A percentile compares a stretch with the other conserved stretches of the same genome.
phyloP scores from a whole-genome alignment of 2,888 invertebrate species.

The Sylvicola cinctus region DNA sequence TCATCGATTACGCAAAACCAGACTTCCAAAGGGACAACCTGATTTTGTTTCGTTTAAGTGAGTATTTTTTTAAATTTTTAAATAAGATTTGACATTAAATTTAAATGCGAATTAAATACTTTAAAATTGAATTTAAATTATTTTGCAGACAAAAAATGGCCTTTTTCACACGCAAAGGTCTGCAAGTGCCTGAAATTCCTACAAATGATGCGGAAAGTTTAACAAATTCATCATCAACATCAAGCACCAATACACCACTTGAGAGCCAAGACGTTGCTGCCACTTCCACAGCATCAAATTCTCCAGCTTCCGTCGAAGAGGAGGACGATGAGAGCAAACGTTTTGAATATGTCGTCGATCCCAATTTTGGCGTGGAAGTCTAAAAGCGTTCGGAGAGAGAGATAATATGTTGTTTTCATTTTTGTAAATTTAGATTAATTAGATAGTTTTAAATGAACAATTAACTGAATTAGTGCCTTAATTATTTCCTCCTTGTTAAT shows the following conservation, averaged over 20 bases:
- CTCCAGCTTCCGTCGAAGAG: slow-evolving; percentile 18
- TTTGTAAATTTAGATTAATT: too few species aligned
- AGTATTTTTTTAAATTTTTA: slow-evolving; percentile 21
- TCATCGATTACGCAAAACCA: slow-evolving; percentile 69
- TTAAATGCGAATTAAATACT: neutral
- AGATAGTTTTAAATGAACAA: too few species aligned
- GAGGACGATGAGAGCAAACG: slow-evolving; percentile 26
- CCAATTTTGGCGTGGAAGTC: slow-evolving; percentile 69
- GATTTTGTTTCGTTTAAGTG: slow-evolving; percentile 85
- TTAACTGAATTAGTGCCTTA: too few species aligned
- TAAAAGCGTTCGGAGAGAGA: slow-evolving; percentile 22
- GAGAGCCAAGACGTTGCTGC: slow-evolving; percentile 3
- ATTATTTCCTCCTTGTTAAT: too few species aligned
- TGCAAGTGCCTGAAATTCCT: slow-evolving; percentile 54
- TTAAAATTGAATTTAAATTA: neutral
- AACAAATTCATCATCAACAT: neutral
- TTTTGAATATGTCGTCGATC: slow-evolving; percentile 66
- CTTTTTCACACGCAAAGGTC: slow-evolving; percentile 71
- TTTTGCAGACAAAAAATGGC: slow-evolving; percentile 84
- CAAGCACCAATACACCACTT: slow-evolving; percentile 7
- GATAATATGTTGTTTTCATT: neutral
- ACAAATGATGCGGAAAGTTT: slow-evolving; percentile 31
- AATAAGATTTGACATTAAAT: slow-evolving; percentile 1
- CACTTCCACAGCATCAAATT: neutral
- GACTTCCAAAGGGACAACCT: slow-evolving; percentile 72